phyloP scores from a whole-genome alignment of 2,797 vertebrate species.

The Pangasius larnaudii region DNA sequence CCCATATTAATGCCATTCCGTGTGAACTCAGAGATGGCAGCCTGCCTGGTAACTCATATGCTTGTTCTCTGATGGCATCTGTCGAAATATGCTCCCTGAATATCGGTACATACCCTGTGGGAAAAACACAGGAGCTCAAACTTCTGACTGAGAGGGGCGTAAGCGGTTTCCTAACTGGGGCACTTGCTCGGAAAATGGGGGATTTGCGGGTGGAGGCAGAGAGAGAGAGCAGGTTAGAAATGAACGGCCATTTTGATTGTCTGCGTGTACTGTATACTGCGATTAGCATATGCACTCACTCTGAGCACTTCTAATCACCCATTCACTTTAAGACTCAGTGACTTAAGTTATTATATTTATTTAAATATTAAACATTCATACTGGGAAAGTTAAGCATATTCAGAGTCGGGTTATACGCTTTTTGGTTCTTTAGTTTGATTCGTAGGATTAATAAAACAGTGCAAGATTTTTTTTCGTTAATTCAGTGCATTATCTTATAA shows the following conservation, averaged over 20 bases:
- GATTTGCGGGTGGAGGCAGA: slow-evolving; percentile 61
- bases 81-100: slow-evolving; percentile 83
- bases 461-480: neutral
- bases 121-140: slow-evolving; percentile 77
- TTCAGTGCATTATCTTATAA: neutral
- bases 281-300: slow-evolving; percentile 20
- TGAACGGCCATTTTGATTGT: slow-evolving; percentile 74
- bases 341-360: neutral
- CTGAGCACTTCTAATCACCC: neutral
- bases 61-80: slow-evolving; percentile 88
- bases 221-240: neutral
- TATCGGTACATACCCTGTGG: slow-evolving; percentile 86
- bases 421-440: neutral
- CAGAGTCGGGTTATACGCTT: neutral
- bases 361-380: neutral
- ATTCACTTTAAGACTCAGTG: neutral
- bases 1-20: slow-evolving; percentile 87
- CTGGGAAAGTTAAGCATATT: neutral
- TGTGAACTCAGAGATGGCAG: slow-evolving; percentile 86
- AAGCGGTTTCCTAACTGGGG: slow-evolving; percentile 85
- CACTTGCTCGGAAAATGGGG: slow-evolving; percentile 74
- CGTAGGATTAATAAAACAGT: neutral
- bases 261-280: slow-evolving; percentile 4
- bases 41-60: slow-evolving; percentile 86
- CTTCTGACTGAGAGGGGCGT: slow-evolving; percentile 81